Evolutionary conservation across 2,113 vertebrate species (phyloP).

Genomic region (Lepus americanus): DNA sequence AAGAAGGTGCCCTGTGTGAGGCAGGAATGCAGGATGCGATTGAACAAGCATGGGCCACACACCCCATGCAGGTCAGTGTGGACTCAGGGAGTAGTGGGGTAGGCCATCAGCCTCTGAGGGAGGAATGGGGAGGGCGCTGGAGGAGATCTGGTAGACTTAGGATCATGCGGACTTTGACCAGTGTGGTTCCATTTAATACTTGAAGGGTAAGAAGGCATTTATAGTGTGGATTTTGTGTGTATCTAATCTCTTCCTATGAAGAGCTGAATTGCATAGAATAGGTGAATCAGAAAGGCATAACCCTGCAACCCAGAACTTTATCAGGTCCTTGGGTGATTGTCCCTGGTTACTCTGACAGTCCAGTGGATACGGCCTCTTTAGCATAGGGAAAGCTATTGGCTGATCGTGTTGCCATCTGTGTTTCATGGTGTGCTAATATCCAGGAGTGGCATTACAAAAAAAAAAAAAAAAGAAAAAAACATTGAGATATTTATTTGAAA

Average conservation of each 20-base stretch:
- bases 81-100: background rate
- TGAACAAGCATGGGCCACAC: accelerated
- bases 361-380: accelerated
- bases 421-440: background rate
- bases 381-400: background rate
- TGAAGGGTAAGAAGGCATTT: background rate
- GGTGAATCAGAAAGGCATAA: background rate
- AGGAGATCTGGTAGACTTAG: no score
- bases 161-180: accelerated
- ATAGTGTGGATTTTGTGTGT: background rate
- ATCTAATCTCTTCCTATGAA: background rate
- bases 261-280: background rate
- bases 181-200: background rate
- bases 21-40: background rate
- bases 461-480: no score
- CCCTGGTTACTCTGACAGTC: background rate
- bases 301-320: background rate
- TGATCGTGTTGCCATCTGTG: background rate
- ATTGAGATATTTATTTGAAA: no score
- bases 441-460: no score
- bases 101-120: background rate
- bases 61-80: background rate
- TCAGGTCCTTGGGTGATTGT: background rate
- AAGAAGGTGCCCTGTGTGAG: background rate
- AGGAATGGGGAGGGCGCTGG: no score